A percentile compares a stretch with the other conserved stretches of the same genome.
These are phyloP conservation scores for Galleria mellonella DNA, from an alignment of 1,140 invertebrate species.

Conservation along the genomic window DNA sequence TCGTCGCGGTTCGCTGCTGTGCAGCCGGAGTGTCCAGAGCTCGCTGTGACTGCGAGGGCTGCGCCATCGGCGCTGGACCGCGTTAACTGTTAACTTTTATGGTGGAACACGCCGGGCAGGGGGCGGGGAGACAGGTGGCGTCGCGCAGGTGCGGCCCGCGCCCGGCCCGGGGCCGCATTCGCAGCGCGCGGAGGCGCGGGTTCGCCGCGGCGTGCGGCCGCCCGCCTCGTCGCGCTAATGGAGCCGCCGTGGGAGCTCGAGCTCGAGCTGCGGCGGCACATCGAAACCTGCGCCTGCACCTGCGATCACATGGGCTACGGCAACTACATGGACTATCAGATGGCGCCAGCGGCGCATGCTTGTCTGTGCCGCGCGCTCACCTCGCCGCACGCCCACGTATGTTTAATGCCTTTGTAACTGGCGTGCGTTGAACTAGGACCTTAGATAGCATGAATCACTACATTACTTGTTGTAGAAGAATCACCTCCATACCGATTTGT, in stretches of 20 bases:
- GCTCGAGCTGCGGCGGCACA: conserved; percentile 87
- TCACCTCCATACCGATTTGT: conserved; percentile 26
- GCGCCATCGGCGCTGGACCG: conserved; percentile 24
- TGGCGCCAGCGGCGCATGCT: conserved; percentile 70
- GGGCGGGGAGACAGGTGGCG: conserved; percentile 46
- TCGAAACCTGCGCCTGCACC: conserved; percentile 89
- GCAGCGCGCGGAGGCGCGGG: conserved; percentile 47
- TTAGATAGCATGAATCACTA: conserved; percentile 21
- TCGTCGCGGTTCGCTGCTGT: conserved; percentile 30
- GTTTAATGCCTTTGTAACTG: conserved; percentile 25
- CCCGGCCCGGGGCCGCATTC: conserved; percentile 49
- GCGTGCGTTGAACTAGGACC: conserved; percentile 4
- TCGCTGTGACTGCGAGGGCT: conserved; percentile 26
- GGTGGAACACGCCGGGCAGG: conserved; percentile 38
- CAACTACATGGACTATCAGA: conserved; percentile 93
- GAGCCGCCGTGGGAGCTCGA: conserved; percentile 73
- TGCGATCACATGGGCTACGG: conserved; percentile 95
- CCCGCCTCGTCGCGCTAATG: conserved; percentile 59
- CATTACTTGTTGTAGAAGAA: conserved; percentile 25
- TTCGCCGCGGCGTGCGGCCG: conserved; percentile 41
- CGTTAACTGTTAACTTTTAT: conserved; percentile 38
- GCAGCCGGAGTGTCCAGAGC: conserved; percentile 28
- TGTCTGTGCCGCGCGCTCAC: conserved; percentile 67
- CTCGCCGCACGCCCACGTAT: conserved; percentile 70
- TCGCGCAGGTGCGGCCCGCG: conserved; percentile 56